Evolutionary conservation across 2,888 invertebrate genomes (phyloP), one percentile per base, ranked within the genome.

Genomic region (Parascotia fuliginaria): DNA sequence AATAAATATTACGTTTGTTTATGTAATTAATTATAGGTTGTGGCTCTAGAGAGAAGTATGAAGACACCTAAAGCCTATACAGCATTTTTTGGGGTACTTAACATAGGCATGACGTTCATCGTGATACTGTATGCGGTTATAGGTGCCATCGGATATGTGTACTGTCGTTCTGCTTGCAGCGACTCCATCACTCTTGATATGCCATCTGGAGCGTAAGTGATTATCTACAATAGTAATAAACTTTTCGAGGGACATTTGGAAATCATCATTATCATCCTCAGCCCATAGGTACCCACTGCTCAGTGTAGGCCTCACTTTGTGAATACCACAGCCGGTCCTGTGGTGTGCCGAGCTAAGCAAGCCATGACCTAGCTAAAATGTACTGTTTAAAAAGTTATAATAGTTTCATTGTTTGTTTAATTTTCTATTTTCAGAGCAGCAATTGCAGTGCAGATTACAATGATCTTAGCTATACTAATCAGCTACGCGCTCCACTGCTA

Each of bases 401-500:
- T n/a, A n/a, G n/a, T n/a, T n/a, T n/a, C n/a, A n/a, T n/a, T n/a
- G n/a, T n/a, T n/a, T n/a, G n/a, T 13, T 7, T 14, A 1, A 12
- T 22, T 28, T 36, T 4, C 19, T 0, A n/a, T 13, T 38, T 19
- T 9, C 83, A 96, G 96, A 28, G 81, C 95, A 47, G 95, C 95
- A 0, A 94, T 94, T 68, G 89, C 93, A 36, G 96, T 96, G 9
- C 94, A 95, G 69, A 87, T 94, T 0, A 94, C 96, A 87, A 88
- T 96, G 60, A 95, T 96, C 0, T 75, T 96, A 43, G 95, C 97
- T 0, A 97, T 99, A 55, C 98, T 96, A 86, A 95, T 98, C 50
- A 97, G 98, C 9, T 99, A 99, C 82, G 96, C 96, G 0, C 91
- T 99, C 27, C 98, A 98, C 79, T 97, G 98, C 85, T 99, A 98